Base-by-base conservation (phyloP, 2,113 vertebrate species). In the Tauraco erythrolophus region DNA sequence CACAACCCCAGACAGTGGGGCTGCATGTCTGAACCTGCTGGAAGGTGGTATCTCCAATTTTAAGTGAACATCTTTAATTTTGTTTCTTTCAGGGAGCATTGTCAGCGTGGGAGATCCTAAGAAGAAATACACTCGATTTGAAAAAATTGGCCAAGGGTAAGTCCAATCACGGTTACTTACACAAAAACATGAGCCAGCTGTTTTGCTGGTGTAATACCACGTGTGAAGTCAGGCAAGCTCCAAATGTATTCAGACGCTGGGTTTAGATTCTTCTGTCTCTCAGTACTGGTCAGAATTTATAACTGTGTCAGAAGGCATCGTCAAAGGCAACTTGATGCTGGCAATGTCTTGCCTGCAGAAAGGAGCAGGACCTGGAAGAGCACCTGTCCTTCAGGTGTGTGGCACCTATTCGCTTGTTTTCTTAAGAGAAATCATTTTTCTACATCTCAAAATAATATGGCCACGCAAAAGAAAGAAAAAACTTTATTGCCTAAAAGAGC, bases 71-170 rank as follows among this genome's bases (percentile, higher is more conserved):
- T 65, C 76, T 79, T 85, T 30, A 31, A 31, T 88, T 70, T 88
- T 85, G 16, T 79, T 72, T 88, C 45, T 96, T 96, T 50, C 96
- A 99, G 99, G 99, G 98, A 99, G 99, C 97, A 99, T 99, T 89
- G 99, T 99, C 85, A 99, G 99, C 3, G 99, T 99, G 94, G 99
- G 99, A 61, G 99, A 99, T 97, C 99, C 99, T 60, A 99, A 99
- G 98, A 99, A 99, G 98, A 99, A 99, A 97, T 99, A 99, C 74
- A 99, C 99, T 37, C 98, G 99, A 82, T 99, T 99, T 95, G 99
- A 99, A 98, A 99, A 99, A 98, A 99, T 99, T 95, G 99, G 99
- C 94, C 99, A 99, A 98, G 99, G 99, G 99, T 99, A 97, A 98
- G 99, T 99, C 71, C 30, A 56, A 11, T 60, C 33, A 22, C 43